phyloP scores from a whole-genome alignment of 2,113 vertebrate genomes.

The Pampusana beccarii region DNA sequence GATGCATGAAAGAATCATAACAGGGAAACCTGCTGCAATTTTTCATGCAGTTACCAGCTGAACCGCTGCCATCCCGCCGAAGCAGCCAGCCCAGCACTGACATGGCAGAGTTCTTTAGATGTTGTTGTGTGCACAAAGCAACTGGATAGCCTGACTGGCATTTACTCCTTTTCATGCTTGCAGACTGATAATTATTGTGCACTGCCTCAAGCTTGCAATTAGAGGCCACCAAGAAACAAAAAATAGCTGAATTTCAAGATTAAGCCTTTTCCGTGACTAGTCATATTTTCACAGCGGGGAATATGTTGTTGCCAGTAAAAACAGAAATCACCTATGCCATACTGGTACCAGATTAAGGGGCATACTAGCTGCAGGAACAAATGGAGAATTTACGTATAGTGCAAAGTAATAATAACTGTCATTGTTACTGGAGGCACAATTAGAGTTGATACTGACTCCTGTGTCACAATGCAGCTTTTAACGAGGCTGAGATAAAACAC shows the following conservation, averaged over 20 bases:
- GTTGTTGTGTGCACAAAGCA: slow-evolving; percentile 33
- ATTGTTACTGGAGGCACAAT: not conserved
- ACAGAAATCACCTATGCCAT: slow-evolving; percentile 25
- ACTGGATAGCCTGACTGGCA: slow-evolving; percentile 22
- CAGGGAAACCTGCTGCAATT: slow-evolving; percentile 65
- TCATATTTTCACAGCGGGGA: slow-evolving; percentile 34
- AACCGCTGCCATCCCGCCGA: not conserved
- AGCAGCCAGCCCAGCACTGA: slow-evolving; percentile 31
- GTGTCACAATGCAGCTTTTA: slow-evolving; percentile 18
- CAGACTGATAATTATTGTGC: slow-evolving; percentile 86
- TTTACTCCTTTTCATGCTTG: slow-evolving; percentile 77
- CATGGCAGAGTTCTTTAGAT: slow-evolving; percentile 34
- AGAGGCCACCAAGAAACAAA: slow-evolving; percentile 79
- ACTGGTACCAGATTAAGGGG: not conserved
- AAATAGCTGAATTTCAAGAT: slow-evolving; percentile 64
- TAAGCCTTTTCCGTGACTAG: slow-evolving; percentile 17
- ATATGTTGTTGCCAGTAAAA: slow-evolving; percentile 13
- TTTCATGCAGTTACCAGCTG: slow-evolving; percentile 68
- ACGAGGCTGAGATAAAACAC: not conserved
- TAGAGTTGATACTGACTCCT: not conserved
- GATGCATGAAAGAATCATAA: slow-evolving; percentile 72
- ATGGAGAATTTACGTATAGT: slow-evolving; percentile 12
- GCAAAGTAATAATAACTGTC: slow-evolving; percentile 23
- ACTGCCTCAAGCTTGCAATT: slow-evolving; percentile 87
- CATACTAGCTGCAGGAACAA: not conserved